A percentile compares a stretch with the other conserved stretches of the same genome.
phyloP scores from a whole-genome alignment of 1,140 invertebrate genomes.

The Semibalanus balanoides region DNA sequence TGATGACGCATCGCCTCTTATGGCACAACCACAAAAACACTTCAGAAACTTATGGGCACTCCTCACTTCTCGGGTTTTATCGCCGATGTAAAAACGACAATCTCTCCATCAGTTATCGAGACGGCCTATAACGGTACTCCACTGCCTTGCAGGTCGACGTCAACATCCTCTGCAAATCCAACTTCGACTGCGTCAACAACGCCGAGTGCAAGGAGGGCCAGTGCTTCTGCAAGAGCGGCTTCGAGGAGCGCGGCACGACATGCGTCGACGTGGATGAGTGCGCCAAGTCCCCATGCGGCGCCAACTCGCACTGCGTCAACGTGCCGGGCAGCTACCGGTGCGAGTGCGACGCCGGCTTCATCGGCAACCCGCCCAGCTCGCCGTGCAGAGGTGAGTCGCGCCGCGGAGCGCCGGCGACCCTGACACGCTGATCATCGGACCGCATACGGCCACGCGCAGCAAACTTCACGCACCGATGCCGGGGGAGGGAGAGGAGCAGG shows the following conservation, averaged over 20 bases:
- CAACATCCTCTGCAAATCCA: conserved; percentile 65
- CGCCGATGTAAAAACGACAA: no score
- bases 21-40: no score
- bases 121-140: neutral
- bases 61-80: no score
- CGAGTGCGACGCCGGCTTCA: conserved; percentile 69
- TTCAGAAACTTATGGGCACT: no score
- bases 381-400: conserved; percentile 50
- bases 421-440: neutral
- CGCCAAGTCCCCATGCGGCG: conserved; percentile 54
- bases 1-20: no score
- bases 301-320: conserved; percentile 65
- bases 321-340: conserved; percentile 69
- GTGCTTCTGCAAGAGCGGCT: conserved; percentile 81
- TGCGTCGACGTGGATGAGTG: conserved; percentile 65
- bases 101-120: no score
- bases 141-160: conserved; percentile 44
- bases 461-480: neutral
- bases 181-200: conserved; percentile 83
- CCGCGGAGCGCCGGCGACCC: neutral
- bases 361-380: conserved; percentile 61
- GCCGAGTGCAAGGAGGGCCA: conserved; percentile 73
- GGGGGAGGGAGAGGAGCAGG: no score
- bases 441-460: neutral
- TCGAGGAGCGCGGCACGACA: conserved; percentile 46